A percentile compares a stretch with the other conserved stretches of the same genome.
Evolutionary conservation across 2,113 vertebrate genomes (phyloP).

Genomic region (Myrmecobius fasciatus): DNA sequence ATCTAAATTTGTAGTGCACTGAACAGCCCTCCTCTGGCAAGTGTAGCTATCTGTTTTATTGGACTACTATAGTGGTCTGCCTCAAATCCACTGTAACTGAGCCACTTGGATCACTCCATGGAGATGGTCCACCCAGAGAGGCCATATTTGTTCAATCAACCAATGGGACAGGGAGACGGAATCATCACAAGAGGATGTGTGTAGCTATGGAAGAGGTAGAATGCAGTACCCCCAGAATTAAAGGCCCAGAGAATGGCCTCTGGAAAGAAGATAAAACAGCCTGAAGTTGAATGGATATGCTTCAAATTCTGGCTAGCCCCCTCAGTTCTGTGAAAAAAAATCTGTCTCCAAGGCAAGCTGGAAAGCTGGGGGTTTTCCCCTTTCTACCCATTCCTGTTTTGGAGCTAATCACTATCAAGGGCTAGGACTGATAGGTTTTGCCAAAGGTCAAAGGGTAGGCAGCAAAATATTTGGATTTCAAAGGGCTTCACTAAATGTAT

Average conservation of each 20-base stretch:
- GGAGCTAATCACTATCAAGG: background rate
- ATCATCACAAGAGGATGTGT: background rate
- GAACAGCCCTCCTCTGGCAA: background rate
- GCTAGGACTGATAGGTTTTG: background rate
- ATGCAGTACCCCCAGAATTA: background rate
- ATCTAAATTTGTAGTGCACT: background rate
- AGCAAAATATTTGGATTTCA: background rate
- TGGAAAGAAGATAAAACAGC: background rate
- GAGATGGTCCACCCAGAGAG: background rate
- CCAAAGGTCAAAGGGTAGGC: background rate
- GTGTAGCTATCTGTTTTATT: background rate
- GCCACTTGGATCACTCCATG: background rate
- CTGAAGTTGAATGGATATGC: too few relatives aligned
- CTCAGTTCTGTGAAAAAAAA: background rate
- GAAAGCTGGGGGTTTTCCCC: background rate
- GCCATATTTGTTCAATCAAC: background rate
- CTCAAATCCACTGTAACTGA: background rate
- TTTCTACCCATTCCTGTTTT: background rate
- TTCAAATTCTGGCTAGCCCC: too few relatives aligned
- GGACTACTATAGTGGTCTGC: background rate
- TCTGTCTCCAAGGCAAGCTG: background rate
- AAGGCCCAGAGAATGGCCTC: background rate
- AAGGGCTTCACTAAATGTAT: background rate
- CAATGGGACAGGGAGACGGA: background rate
- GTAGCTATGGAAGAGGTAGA: background rate